Evolutionary conservation across 2,797 vertebrate genomes (phyloP), one percentile per base, ranked within the genome.

Genomic region (Pogoniulus pusillus): DNA sequence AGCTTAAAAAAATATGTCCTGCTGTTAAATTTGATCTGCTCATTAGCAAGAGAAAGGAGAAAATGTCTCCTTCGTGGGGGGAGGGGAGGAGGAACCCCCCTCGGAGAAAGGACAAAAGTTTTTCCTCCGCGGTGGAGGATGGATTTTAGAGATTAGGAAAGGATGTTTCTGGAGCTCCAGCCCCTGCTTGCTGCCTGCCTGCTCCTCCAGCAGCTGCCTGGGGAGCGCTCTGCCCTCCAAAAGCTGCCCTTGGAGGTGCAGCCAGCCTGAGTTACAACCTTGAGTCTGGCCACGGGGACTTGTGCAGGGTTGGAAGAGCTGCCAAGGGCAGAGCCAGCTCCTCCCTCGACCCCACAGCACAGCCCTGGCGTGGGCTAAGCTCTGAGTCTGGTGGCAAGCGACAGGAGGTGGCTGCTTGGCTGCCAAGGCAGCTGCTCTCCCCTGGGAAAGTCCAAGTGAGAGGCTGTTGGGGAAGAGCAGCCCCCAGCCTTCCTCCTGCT

Each of bases 1-100:
- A 65, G 94, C 93, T 95, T 91, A 71, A 89, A 91, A 92, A 82
- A 85, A 92, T 77, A 27, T 8, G 90, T 87, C 92, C 87, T 96
- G 92, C 95, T 95, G 95, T 92, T 93, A 74, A 84, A 82, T 92
- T 89, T 87, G 86, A 95, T 91, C 84, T 93, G 84, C 82, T 91
- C 73, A 51, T 90, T 94, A 85, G 84, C 84, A 76, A 93, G 59
- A 66, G 73, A 83, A 66, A 90, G 92, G 79, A 12, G 59, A 81
- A 77, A 89, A 76, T 0, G 43, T 88, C 93, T 93, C 72, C 82
- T 89, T 82, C 72, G 47, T 83, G 32, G 4, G 26, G 22, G 30
- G 29, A 80, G 57, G 78, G 59, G 47, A 53, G 53, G 73, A 85
- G 70, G 76, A 85, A 27, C 37, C 43, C 45, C 32, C 1, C 47